Conservation (phyloP, 2,797 vertebrate genomes). For the Protosalanx chinensis region DNA sequence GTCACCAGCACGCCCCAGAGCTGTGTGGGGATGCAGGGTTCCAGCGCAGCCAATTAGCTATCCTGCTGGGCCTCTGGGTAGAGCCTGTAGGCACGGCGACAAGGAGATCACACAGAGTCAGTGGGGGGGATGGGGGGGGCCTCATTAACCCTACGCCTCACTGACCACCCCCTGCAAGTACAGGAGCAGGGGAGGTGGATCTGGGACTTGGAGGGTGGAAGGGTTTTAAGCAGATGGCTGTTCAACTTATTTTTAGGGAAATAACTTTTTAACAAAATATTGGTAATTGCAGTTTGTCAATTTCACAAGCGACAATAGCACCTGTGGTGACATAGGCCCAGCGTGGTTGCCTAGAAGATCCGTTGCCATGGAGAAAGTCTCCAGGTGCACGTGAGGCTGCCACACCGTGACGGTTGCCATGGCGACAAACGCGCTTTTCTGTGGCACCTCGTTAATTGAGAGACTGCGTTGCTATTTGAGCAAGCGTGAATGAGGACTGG, state of each 20-base stretch:
- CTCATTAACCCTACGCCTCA: constrained; percentile 68
- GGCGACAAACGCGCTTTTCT: neutral
- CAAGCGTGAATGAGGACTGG: neutral
- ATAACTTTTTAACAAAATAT: neutral
- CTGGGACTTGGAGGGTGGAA: constrained; percentile 1
- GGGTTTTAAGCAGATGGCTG: neutral
- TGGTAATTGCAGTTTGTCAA: neutral
- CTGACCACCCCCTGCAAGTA: constrained; percentile 56
- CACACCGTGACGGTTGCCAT: constrained; percentile 9
- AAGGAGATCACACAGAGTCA: constrained; percentile 61
- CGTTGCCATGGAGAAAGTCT: neutral
- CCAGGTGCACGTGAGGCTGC: neutral
- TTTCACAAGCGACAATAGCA: neutral
- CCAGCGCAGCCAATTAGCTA: constrained; percentile 80
- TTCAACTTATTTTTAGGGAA: neutral
- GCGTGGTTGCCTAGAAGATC: neutral
- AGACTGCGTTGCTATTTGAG: neutral
- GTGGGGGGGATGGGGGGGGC: constrained; percentile 51
- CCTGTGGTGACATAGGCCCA: neutral
- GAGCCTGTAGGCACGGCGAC: constrained; percentile 80
- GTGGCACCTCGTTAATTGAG: neutral
- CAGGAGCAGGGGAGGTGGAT: constrained; percentile 43
- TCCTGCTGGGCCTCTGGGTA: constrained; percentile 80
- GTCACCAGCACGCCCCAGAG: constrained; percentile 42
- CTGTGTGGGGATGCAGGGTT: constrained; percentile 44